Percentiles rank a stretch among this genome's conserved stretches.
These are phyloP conservation scores for Ciconia stormi DNA, from an alignment of 2,113 vertebrate species.

Conservation along the genomic window DNA sequence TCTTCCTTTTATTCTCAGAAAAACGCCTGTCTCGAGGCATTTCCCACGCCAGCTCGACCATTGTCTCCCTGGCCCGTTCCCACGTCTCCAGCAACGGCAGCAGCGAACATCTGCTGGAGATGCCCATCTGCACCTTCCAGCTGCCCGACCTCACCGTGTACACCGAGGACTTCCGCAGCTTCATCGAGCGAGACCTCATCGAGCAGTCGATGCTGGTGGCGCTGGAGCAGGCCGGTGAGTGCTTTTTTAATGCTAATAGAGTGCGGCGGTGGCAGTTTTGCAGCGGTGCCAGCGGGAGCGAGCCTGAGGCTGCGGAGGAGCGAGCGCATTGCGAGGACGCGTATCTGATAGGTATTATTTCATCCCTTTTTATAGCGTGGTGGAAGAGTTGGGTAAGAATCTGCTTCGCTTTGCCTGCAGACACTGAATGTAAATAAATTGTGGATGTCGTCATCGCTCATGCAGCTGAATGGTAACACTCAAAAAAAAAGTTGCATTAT, in stretches of 20 bases:
- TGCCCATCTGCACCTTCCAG: conserved; percentile 96
- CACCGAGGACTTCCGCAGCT: conserved; percentile 91
- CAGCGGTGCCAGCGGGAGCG: accelerated
- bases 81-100: conserved; percentile 88
- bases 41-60: conserved; percentile 93
- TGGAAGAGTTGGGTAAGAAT: neutral
- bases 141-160: conserved; percentile 94
- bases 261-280: neutral
- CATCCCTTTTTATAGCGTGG: neutral
- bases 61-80: conserved; percentile 91
- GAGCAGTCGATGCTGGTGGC: conserved; percentile 98
- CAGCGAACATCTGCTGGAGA: conserved; percentile 90
- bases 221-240: conserved; percentile 91
- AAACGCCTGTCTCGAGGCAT: conserved; percentile 93
- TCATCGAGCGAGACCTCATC: conserved; percentile 95
- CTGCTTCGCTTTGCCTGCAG: neutral
- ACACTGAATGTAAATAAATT: neutral
- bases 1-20: conserved; percentile 65
- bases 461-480: neutral
- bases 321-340: accelerated
- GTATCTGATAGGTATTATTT: neutral
- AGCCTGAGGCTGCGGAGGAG: neutral
- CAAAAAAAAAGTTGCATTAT: neutral
- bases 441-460: accelerated
- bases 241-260: accelerated